Percentiles rank a stretch among this genome's conserved stretches.
These are phyloP conservation scores for Aquatica leii DNA, from an alignment of 2,888 invertebrate genomes.

Conservation along the genomic window DNA sequence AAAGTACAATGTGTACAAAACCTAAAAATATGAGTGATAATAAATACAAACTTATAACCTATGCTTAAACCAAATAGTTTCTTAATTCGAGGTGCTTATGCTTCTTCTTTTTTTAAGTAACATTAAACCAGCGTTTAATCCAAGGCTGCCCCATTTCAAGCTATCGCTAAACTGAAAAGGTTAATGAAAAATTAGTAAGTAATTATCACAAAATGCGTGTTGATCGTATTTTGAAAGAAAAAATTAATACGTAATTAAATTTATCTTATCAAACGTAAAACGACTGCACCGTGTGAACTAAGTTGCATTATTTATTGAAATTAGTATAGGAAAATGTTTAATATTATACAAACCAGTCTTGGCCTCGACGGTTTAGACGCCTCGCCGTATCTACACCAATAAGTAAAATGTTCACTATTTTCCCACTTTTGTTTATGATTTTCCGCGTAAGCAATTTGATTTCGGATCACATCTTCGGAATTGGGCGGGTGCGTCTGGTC, in stretches of 20 bases:
- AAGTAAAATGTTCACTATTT: slow-evolving; percentile 73
- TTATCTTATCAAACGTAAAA: slow-evolving; percentile 27
- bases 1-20: no score
- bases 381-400: slow-evolving; percentile 75
- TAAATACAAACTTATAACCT: slow-evolving; percentile 4
- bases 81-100: slow-evolving; percentile 18
- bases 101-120: slow-evolving; percentile 57
- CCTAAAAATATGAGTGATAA: no score
- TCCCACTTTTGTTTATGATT: slow-evolving; percentile 71
- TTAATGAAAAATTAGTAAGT: slow-evolving; percentile 29
- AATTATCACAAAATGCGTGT: no score
- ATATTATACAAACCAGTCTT: slow-evolving; percentile 72
- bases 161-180: slow-evolving; percentile 74
- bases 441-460: slow-evolving; percentile 69
- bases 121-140: slow-evolving; percentile 74
- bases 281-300: no score
- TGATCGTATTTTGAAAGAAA: no score
- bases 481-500: slow-evolving; percentile 75
- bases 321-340: no score
- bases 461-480: slow-evolving; percentile 72
- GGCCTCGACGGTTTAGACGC: slow-evolving; percentile 59
- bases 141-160: slow-evolving; percentile 75
- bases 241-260: slow-evolving; percentile 21
- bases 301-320: no score
- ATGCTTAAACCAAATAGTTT: no score